Percentiles rank a stretch among this genome's conserved stretches.
Conservation (phyloP, 53 echinoderm and acorn worm genomes). For the Holothuria scabra region DNA sequence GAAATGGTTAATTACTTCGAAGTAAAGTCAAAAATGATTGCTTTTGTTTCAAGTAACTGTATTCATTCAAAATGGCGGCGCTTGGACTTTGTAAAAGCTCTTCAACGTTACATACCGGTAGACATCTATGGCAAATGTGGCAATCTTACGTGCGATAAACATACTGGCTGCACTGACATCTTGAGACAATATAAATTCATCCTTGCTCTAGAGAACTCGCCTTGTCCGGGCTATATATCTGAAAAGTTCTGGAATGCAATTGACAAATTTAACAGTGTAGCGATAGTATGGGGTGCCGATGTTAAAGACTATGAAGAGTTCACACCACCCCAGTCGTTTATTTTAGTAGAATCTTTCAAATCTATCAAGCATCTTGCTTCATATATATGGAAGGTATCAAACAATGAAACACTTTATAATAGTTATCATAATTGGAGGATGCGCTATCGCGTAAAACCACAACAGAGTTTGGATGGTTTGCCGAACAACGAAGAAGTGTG, state of each 20-base stretch:
- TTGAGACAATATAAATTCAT: conserved; percentile 34
- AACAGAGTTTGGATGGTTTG: not conserved
- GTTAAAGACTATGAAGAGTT: conserved; percentile 8
- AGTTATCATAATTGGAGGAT: conserved; percentile 19
- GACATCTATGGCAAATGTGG: conserved; percentile 43
- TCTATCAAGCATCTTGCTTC: conserved; percentile 2
- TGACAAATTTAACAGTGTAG: conserved; percentile 19
- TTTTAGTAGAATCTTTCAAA: not conserved
- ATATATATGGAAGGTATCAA: not conserved
- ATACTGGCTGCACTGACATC: not conserved
- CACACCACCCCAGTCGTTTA: conserved; percentile 22
- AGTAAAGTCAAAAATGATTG: not conserved
- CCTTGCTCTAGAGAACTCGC: conserved; percentile 37
- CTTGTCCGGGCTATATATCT: conserved; percentile 30
- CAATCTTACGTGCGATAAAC: conserved; percentile 1
- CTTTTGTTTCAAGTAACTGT: conserved; percentile 47
- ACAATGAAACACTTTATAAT: conserved; percentile 27
- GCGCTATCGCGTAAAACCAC: not conserved
- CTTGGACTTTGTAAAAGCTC: conserved; percentile 14
- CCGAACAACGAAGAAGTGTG: conserved; percentile 18
- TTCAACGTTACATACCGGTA: conserved; percentile 22
- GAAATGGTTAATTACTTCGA: not conserved
- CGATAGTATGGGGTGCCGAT: conserved; percentile 34
- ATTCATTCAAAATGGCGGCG: conserved; percentile 48
- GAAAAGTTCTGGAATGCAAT: conserved; percentile 48